A percentile compares a stretch with the other conserved stretches of the same genome.
These are phyloP conservation scores for Graptemys geographica DNA, from an alignment of 2,797 vertebrate genomes.

Conservation along the genomic window DNA sequence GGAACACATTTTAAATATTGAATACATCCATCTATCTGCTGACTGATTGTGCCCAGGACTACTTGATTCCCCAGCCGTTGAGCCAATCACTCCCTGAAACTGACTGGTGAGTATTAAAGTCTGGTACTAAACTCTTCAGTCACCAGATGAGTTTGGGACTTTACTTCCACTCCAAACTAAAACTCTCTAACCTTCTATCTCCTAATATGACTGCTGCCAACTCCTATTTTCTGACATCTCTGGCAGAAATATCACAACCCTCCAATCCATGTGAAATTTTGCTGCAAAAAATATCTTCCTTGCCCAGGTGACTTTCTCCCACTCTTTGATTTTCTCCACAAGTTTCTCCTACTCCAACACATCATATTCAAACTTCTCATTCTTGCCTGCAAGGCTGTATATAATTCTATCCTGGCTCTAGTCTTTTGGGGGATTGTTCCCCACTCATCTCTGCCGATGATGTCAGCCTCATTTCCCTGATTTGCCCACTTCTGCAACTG, in stretches of 20 bases:
- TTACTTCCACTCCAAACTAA: neutral
- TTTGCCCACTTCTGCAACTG: neutral
- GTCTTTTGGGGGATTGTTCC: neutral
- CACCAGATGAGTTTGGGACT: neutral
- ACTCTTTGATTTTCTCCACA: neutral
- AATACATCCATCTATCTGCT: neutral
- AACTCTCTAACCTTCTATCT: neutral
- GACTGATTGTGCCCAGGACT: neutral
- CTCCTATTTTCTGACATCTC: slow-evolving; percentile 14
- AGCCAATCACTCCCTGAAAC: neutral
- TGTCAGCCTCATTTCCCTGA: neutral
- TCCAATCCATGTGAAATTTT: neutral
- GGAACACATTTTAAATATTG: neutral
- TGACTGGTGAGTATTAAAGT: neutral
- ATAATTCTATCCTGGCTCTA: neutral
- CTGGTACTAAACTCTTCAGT: neutral
- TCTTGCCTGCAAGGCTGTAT: slow-evolving; percentile 13
- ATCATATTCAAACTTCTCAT: neutral
- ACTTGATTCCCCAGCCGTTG: slow-evolving; percentile 6
- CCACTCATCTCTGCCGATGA: neutral
- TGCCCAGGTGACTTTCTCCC: neutral
- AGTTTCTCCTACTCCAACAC: slow-evolving; percentile 8
- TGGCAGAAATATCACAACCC: neutral
- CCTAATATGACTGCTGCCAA: neutral
- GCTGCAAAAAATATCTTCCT: neutral